Conservation (phyloP, 2,113 vertebrate genomes). For the Eurypyga helias region DNA sequence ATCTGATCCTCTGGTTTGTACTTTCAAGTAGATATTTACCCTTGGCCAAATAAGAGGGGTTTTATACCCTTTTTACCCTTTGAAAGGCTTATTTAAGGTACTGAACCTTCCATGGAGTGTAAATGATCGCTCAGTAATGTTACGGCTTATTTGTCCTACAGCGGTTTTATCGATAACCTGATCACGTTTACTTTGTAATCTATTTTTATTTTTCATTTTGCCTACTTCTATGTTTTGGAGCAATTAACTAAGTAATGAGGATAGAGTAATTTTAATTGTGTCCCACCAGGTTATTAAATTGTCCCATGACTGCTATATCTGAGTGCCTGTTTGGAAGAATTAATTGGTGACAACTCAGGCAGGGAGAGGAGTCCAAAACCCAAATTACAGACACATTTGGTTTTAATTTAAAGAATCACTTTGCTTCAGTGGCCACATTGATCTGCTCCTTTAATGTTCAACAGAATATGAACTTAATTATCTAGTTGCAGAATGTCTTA, state of each 20-base stretch:
- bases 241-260: not conserved
- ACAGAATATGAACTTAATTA: not conserved
- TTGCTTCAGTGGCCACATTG: not conserved
- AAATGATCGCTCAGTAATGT: not conserved
- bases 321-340: not conserved
- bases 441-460: not conserved
- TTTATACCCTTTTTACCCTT: not conserved
- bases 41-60: not conserved
- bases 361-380: not conserved
- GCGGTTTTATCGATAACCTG: not conserved
- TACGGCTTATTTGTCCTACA: not conserved
- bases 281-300: not conserved
- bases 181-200: not conserved
- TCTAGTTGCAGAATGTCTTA: not conserved
- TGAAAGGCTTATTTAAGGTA: not conserved
- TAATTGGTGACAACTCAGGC: not conserved
- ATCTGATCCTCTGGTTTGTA: not conserved
- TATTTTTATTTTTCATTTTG: not conserved
- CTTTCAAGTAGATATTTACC: not conserved
- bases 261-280: not conserved
- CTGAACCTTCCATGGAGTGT: not conserved
- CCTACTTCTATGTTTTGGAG: not conserved
- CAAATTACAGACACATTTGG: not conserved
- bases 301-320: not conserved
- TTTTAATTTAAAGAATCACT: not conserved